A percentile compares a stretch with the other conserved stretches of the same genome.
phyloP scores from a whole-genome alignment of 2,113 vertebrate species.

The Trachemys scripta region DNA sequence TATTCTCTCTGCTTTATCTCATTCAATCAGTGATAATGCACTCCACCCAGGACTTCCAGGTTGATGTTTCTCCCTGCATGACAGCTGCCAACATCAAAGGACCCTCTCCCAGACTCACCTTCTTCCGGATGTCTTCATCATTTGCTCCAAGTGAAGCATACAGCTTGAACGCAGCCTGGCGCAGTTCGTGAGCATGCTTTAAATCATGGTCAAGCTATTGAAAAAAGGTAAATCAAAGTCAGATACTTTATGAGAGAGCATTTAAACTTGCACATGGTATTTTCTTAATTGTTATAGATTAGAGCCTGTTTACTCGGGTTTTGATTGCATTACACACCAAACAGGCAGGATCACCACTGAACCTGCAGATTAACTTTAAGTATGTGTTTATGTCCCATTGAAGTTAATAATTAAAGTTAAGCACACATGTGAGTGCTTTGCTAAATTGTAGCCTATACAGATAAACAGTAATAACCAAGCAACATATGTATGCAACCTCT shows the following conservation, averaged over 20 bases:
- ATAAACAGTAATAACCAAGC: neutral
- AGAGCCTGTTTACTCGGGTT: neutral
- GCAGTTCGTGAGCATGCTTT: constrained; percentile 97
- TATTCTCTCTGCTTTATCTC: constrained; percentile 74
- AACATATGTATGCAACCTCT: neutral
- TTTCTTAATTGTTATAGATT: neutral
- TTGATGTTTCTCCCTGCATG: constrained; percentile 65
- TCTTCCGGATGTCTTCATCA: constrained; percentile 98
- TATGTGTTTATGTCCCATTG: neutral
- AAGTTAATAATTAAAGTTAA: neutral
- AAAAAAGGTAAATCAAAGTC: neutral
- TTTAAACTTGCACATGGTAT: neutral
- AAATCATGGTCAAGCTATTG: constrained; percentile 95
- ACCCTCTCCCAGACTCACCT: constrained; percentile 84
- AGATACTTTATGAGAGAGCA: neutral
- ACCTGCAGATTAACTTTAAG: neutral
- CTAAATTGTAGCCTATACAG: neutral
- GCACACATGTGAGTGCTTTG: neutral
- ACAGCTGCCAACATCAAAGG: constrained; percentile 62
- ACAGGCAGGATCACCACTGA: neutral
- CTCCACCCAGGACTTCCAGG: constrained; percentile 76
- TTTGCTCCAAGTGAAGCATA: constrained; percentile 98
- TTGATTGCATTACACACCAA: neutral
- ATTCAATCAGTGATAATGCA: constrained; percentile 77
- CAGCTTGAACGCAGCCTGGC: constrained; percentile 98